Percentiles rank a stretch among this genome's conserved stretches.
phyloP scores from a whole-genome alignment of 2,797 vertebrate species.

The Esox masquinongy region DNA sequence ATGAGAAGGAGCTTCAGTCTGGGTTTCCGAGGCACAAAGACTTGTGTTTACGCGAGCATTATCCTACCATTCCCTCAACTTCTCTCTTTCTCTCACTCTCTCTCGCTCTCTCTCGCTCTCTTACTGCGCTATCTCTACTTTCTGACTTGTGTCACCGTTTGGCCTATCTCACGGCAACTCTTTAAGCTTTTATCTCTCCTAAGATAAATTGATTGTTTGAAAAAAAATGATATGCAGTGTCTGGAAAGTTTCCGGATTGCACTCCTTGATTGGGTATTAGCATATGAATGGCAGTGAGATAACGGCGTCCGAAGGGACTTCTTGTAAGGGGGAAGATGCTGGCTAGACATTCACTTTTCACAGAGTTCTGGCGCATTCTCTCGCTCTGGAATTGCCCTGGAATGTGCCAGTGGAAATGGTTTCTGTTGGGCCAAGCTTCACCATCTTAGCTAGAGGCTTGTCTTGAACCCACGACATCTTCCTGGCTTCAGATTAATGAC shows the following conservation, averaged over 20 bases:
- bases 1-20: conserved; percentile 69
- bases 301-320: neutral
- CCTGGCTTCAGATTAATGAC: neutral
- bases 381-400: neutral
- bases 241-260: neutral
- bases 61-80: conserved; percentile 70
- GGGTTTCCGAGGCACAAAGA: conserved; percentile 62
- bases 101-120: conserved; percentile 57
- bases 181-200: neutral
- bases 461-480: neutral
- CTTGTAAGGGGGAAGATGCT: neutral
- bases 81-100: conserved; percentile 56
- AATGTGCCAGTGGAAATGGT: neutral
- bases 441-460: neutral
- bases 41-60: conserved; percentile 72
- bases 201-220: conserved; percentile 3
- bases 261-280: neutral
- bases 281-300: neutral
- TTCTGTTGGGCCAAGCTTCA: neutral
- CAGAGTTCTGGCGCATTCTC: neutral
- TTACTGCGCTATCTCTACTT: conserved; percentile 6
- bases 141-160: neutral
- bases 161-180: neutral
- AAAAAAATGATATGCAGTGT: neutral
- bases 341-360: neutral